A percentile compares a stretch with the other conserved stretches of the same genome.
Conservation (phyloP, 1,140 invertebrate genomes). For the Saccostrea glomerata region DNA sequence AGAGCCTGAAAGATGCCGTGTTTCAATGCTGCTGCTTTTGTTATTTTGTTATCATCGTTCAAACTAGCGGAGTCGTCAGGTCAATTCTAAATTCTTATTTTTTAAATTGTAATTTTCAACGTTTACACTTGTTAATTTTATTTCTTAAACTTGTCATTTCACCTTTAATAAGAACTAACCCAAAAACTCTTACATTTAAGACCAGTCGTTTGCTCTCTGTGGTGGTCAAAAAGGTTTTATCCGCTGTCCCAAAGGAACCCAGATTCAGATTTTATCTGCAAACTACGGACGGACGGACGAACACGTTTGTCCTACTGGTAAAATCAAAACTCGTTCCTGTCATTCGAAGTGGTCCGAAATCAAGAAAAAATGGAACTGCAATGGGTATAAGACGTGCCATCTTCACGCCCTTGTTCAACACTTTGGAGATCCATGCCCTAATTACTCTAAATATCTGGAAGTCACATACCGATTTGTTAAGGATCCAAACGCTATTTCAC, state of each 20-base stretch:
- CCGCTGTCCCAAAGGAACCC: neutral
- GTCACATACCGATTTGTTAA: neutral
- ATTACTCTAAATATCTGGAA: neutral
- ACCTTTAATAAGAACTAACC: too few species aligned
- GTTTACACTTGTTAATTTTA: too few species aligned
- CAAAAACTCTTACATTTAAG: neutral
- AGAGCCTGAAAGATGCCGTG: too few species aligned
- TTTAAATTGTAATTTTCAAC: too few species aligned
- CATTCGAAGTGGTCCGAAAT: neutral
- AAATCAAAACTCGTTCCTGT: neutral
- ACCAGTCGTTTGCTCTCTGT: neutral
- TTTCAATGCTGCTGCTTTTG: too few species aligned
- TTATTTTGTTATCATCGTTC: too few species aligned
- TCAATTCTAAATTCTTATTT: too few species aligned
- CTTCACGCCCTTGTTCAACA: neutral
- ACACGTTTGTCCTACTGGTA: neutral
- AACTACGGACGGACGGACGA: neutral
- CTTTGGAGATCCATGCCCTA: neutral
- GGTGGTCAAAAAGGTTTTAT: neutral
- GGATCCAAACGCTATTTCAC: neutral
- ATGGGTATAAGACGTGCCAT: neutral
- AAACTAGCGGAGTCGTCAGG: too few species aligned
- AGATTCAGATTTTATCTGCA: neutral
- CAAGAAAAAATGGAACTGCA: neutral
- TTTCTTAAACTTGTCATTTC: too few species aligned